These are phyloP conservation scores for Drosophila melanocephala DNA, from an alignment of 2,888 invertebrate genomes.

Conservation along the genomic window DNA sequence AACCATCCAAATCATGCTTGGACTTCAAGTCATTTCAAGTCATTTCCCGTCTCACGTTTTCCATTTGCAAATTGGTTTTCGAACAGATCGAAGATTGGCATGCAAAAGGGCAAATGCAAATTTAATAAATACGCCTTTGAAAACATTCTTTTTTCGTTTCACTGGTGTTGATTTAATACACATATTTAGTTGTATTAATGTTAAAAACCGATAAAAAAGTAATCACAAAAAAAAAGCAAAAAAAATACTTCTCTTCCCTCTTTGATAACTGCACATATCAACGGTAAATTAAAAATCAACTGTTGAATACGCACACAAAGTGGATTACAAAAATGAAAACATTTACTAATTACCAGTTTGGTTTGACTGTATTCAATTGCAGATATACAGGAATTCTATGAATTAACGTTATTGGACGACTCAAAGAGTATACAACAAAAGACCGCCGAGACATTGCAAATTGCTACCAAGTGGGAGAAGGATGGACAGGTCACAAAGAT, in stretches of 20 bases:
- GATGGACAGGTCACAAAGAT: constrained; percentile 85
- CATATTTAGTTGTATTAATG: background rate
- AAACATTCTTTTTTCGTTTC: background rate
- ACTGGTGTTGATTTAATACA: background rate
- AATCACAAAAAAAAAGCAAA: background rate
- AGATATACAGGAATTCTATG: constrained; percentile 99
- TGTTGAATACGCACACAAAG: background rate
- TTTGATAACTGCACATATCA: background rate
- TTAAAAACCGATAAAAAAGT: background rate
- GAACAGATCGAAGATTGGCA: background rate
- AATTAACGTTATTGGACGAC: constrained; percentile 97
- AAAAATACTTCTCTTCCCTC: background rate
- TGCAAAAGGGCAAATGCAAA: background rate
- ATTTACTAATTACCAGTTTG: background rate
- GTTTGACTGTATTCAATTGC: constrained; percentile 84
- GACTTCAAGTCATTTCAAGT: background rate
- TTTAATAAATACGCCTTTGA: background rate
- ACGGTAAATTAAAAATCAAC: background rate
- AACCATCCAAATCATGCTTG: background rate
- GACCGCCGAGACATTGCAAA: constrained; percentile 97
- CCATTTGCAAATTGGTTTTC: background rate
- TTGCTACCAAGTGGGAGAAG: constrained; percentile 96
- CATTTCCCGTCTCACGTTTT: background rate
- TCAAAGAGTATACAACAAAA: constrained; percentile 98
- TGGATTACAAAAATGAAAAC: background rate